These are phyloP conservation scores for Helicolenus hilgendorfi DNA, from an alignment of 2,797 vertebrate species.

Conservation along the genomic window DNA sequence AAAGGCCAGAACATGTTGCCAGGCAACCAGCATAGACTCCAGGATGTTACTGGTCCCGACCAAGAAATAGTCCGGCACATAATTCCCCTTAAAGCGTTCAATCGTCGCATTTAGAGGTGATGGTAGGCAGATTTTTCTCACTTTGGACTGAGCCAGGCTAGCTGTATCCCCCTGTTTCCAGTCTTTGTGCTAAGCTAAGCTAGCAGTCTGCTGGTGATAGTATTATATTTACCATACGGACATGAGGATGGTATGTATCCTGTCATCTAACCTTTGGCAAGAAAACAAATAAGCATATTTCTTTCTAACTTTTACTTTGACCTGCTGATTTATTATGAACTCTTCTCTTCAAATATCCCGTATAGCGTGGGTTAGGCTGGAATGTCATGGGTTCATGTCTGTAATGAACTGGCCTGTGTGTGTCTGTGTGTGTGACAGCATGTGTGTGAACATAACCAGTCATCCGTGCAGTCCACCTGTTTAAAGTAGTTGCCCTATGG, in stretches of 20 bases:
- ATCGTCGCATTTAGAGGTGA: not conserved
- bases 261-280: not conserved
- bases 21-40: not conserved
- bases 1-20: too few species aligned
- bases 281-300: not conserved
- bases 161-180: not conserved
- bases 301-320: not conserved
- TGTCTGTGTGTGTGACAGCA: not conserved
- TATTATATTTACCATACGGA: not conserved
- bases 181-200: not conserved
- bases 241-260: not conserved
- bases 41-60: not conserved
- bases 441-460: not conserved
- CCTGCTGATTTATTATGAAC: not conserved
- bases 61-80: not conserved
- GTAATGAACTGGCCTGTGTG: not conserved
- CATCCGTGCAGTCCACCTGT: conserved; percentile 76
- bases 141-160: not conserved
- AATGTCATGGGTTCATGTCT: not conserved
- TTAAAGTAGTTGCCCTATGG: conserved; percentile 46
- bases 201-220: too few species aligned
- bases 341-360: not conserved
- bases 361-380: too few species aligned
- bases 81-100: not conserved
- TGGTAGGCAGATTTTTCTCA: not conserved